Percentiles rank a stretch among this genome's conserved stretches.
Evolutionary conservation across 2,888 invertebrate genomes (phyloP).

Genomic region (Acleris laterana): DNA sequence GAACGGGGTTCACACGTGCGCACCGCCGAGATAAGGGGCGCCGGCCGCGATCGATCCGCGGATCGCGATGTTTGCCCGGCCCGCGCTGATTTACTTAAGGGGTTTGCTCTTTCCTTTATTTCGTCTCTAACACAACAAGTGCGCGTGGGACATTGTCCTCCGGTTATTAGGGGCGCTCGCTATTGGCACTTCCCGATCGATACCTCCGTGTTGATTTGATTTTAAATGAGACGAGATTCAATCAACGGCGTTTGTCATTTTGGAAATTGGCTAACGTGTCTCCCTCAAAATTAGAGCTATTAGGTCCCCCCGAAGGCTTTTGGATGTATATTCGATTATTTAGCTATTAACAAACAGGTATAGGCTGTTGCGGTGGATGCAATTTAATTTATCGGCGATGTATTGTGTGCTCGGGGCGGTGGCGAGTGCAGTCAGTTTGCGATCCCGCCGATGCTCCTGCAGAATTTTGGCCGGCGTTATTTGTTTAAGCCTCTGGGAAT

Average conservation of each 20-base stretch:
- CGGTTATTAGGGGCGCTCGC: conserved; percentile 35
- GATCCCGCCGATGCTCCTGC: conserved; percentile 22
- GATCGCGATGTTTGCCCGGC: conserved; percentile 65
- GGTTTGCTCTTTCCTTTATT: conserved; percentile 79
- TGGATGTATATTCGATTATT: conserved; percentile 66
- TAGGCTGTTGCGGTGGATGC: conserved; percentile 57
- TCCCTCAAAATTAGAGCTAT: conserved; percentile 61
- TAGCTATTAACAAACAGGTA: conserved; percentile 65
- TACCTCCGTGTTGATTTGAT: conserved; percentile 29
- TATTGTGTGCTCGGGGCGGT: conserved; percentile 46
- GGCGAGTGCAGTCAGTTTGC: conserved; percentile 32
- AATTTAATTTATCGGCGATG: conserved; percentile 72
- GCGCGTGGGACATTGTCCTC: conserved; percentile 56
- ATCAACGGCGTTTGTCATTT: conserved; percentile 38
- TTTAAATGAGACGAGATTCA: conserved; percentile 36
- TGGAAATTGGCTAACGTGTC: conserved; percentile 46
- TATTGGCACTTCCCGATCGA: conserved; percentile 19
- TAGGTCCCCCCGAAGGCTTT: conserved; percentile 46
- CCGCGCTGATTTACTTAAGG: conserved; percentile 73
- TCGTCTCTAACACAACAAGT: conserved; percentile 60
- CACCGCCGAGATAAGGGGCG: conserved; percentile 78
- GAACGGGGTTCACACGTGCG: conserved; percentile 84
- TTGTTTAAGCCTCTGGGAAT: conserved; percentile 56
- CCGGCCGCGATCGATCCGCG: conserved; percentile 69
- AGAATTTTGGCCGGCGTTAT: conserved; percentile 51